Evolutionary conservation across 2,113 vertebrate genomes (phyloP).

Genomic region (Hipposideros armiger): DNA sequence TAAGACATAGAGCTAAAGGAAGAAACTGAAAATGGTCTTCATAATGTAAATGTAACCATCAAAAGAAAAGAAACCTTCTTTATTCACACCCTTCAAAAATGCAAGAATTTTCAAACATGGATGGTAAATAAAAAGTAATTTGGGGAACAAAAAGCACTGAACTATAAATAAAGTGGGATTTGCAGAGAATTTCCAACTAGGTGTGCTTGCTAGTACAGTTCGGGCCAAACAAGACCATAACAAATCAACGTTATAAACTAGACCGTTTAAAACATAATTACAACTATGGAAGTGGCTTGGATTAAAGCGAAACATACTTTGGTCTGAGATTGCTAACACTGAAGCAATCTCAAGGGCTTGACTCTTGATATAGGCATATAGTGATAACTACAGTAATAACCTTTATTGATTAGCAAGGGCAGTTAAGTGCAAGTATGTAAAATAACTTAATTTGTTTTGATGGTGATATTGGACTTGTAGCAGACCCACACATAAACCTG

Average conservation of each 20-base stretch:
- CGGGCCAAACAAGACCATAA: not conserved
- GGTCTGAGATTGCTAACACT: not conserved
- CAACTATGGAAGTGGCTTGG: not conserved
- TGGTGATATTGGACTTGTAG: not conserved
- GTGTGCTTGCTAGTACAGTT: not conserved
- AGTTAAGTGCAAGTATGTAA: constrained; percentile 77
- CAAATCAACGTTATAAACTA: not conserved
- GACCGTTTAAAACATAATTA: constrained; percentile 3
- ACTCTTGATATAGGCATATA: not conserved
- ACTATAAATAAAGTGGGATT: constrained; percentile 84
- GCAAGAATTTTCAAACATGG: constrained; percentile 78
- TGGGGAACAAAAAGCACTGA: constrained; percentile 80
- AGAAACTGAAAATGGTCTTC: not conserved
- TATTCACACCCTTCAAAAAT: not conserved
- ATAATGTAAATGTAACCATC: not conserved
- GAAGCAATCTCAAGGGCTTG: not conserved
- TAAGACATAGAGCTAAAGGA: not conserved
- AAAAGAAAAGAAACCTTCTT: not conserved
- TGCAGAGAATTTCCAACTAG: constrained; percentile 58
- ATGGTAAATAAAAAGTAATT: constrained; percentile 83
- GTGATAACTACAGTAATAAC: constrained; percentile 68
- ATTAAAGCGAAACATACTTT: not conserved
- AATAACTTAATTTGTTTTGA: constrained; percentile 32
- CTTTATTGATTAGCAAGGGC: constrained; percentile 69
- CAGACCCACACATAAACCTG: constrained; percentile 64